A percentile compares a stretch with the other conserved stretches of the same genome.
phyloP scores from a whole-genome alignment of 2,113 vertebrate species.

The Dasyornis broadbenti region DNA sequence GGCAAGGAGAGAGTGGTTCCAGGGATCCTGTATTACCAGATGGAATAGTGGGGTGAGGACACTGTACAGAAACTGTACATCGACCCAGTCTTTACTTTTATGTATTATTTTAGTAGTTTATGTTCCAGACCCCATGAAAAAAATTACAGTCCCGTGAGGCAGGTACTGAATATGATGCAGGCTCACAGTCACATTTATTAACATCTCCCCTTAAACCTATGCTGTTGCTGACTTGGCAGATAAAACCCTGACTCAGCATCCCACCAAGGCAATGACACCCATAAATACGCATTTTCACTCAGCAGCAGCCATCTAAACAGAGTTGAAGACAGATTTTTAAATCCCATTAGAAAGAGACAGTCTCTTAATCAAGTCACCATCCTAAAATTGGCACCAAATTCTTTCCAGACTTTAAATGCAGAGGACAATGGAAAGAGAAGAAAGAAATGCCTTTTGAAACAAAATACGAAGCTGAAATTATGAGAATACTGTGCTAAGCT shows the following conservation, averaged over 20 bases:
- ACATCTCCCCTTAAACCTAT: neutral
- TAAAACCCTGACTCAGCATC: neutral
- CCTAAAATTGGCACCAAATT: neutral
- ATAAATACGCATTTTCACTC: neutral
- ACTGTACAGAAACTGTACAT: neutral
- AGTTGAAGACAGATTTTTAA: neutral
- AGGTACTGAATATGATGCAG: neutral
- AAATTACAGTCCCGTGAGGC: too few species aligned
- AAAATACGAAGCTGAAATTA: neutral
- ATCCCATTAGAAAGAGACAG: neutral
- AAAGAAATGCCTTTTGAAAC: neutral
- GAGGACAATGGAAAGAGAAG: neutral
- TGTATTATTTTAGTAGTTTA: neutral
- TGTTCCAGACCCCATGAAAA: neutral
- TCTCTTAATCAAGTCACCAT: neutral
- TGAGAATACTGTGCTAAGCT: neutral
- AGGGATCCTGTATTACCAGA: neutral
- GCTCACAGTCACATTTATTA: neutral
- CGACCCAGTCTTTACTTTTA: neutral
- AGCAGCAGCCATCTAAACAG: neutral
- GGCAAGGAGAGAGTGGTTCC: neutral
- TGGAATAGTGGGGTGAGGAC: neutral
- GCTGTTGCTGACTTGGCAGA: neutral
- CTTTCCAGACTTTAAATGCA: neutral
- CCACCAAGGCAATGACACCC: neutral